These are phyloP conservation scores for Cotesia glomerata DNA, from an alignment of 1,140 invertebrate genomes.

Conservation along the genomic window DNA sequence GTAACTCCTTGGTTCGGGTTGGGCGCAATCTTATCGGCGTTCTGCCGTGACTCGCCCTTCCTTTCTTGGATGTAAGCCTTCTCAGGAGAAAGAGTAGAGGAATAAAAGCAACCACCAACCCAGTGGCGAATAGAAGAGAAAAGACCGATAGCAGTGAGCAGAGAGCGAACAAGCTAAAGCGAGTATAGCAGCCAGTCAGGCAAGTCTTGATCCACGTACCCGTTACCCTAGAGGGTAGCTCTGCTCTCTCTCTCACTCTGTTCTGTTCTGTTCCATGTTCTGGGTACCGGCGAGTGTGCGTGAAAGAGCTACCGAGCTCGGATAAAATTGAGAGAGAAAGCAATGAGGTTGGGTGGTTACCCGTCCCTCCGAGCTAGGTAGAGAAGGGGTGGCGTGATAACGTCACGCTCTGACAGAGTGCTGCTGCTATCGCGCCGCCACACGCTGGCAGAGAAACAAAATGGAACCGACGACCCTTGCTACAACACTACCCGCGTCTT, in stretches of 20 bases:
- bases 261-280: no score
- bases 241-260: conserved; percentile 13
- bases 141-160: conserved; percentile 30
- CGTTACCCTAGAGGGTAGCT: conserved; percentile 41
- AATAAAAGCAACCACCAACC: not conserved
- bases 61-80: conserved; percentile 18
- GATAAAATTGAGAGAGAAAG: conserved; percentile 16
- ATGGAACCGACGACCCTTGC: conserved; percentile 59
- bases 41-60: conserved; percentile 40
- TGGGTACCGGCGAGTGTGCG: not conserved
- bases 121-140: conserved; percentile 13
- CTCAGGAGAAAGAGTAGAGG: not conserved
- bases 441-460: conserved; percentile 66
- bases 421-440: conserved; percentile 64
- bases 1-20: conserved; percentile 51
- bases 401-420: conserved; percentile 66
- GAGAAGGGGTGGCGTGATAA: conserved; percentile 65
- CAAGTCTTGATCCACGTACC: conserved; percentile 53
- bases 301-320: conserved; percentile 37
- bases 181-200: conserved; percentile 42
- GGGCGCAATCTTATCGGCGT: conserved; percentile 57
- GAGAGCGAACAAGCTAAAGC: conserved; percentile 32
- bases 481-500: conserved; percentile 10
- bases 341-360: conserved; percentile 23
- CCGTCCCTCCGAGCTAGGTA: conserved; percentile 46